These are phyloP conservation scores for Venustaconcha ellipsiformis DNA, from an alignment of 1,140 invertebrate species.

Conservation along the genomic window DNA sequence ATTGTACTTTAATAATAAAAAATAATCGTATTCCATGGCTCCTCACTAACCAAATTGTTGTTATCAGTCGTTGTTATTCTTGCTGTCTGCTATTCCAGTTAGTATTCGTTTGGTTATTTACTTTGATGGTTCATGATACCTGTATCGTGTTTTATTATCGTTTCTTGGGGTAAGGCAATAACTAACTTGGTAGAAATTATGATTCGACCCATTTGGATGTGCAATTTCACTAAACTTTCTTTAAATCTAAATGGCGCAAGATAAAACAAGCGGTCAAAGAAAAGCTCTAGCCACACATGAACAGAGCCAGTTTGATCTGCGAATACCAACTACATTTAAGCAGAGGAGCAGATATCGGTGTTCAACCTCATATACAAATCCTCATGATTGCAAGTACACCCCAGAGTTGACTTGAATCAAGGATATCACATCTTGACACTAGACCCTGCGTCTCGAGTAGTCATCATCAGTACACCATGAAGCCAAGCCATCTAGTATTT, in stretches of 20 bases:
- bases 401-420: slow-evolving; percentile 4
- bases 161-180: too few relatives aligned
- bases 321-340: slow-evolving; percentile 25
- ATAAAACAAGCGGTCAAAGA: slow-evolving; percentile 7
- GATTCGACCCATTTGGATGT: too few relatives aligned
- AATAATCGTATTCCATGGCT: too few relatives aligned
- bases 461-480: slow-evolving; percentile 20
- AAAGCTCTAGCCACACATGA: slow-evolving; percentile 33
- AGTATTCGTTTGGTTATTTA: too few relatives aligned
- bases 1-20: too few relatives aligned
- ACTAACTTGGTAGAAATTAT: too few relatives aligned
- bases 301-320: slow-evolving; percentile 27
- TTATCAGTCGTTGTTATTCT: too few relatives aligned
- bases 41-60: too few relatives aligned
- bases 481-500: slow-evolving; percentile 21
- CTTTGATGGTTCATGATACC: too few relatives aligned
- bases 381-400: slow-evolving; percentile 23
- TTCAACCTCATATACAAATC: slow-evolving; percentile 29
- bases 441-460: slow-evolving; percentile 18
- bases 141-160: too few relatives aligned
- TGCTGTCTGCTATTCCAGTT: too few relatives aligned
- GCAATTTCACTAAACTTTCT: neutral
- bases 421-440: slow-evolving; percentile 19
- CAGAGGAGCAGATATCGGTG: slow-evolving; percentile 21
- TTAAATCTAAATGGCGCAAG: slow-evolving; percentile 9